A percentile compares a stretch with the other conserved stretches of the same genome.
These are phyloP conservation scores for Matsumyia berberina DNA, from an alignment of 2,888 invertebrate species.

Conservation along the genomic window DNA sequence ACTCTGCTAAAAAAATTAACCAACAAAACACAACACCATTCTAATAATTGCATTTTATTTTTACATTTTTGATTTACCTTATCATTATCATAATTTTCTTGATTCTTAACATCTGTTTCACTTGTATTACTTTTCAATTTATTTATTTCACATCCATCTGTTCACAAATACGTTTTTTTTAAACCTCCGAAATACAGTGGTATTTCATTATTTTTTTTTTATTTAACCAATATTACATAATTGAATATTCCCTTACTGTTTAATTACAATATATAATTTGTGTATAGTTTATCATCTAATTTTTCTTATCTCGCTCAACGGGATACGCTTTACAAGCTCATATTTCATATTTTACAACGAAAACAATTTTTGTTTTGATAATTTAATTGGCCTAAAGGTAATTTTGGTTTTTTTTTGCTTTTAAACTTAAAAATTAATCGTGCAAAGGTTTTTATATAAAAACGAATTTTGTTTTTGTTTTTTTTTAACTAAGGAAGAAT, in stretches of 20 bases:
- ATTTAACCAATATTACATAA: slow-evolving; percentile 23
- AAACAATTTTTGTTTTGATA: slow-evolving; percentile 14
- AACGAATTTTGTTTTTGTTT: slow-evolving; percentile 21
- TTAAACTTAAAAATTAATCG: slow-evolving; percentile 38
- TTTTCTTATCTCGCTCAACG: slow-evolving; percentile 67
- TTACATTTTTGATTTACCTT: slow-evolving; percentile 24
- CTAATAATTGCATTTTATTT: slow-evolving; percentile 37
- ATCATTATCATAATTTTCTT: slow-evolving; percentile 28
- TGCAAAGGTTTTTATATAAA: slow-evolving; percentile 42
- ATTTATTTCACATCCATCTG: slow-evolving; percentile 38
- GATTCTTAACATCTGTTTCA: slow-evolving; percentile 9
- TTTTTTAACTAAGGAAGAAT: slow-evolving; percentile 16
- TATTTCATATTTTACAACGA: slow-evolving; percentile 46
- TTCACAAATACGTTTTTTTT: slow-evolving; percentile 30
- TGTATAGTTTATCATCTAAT: slow-evolving; percentile 57
- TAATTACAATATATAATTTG: slow-evolving; percentile 49
- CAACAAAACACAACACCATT: neutral
- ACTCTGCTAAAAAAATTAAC: no score
- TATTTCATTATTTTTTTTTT: slow-evolving; percentile 4
- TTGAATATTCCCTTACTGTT: slow-evolving; percentile 40
- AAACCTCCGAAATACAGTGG: slow-evolving; percentile 8
- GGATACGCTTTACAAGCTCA: slow-evolving; percentile 71
- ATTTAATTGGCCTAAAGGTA: slow-evolving; percentile 35
- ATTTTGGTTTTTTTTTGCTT: slow-evolving; percentile 27
- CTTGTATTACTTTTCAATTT: slow-evolving; percentile 4